These are phyloP conservation scores for Nematolebias whitei DNA, from an alignment of 2,113 vertebrate species.

Conservation along the genomic window DNA sequence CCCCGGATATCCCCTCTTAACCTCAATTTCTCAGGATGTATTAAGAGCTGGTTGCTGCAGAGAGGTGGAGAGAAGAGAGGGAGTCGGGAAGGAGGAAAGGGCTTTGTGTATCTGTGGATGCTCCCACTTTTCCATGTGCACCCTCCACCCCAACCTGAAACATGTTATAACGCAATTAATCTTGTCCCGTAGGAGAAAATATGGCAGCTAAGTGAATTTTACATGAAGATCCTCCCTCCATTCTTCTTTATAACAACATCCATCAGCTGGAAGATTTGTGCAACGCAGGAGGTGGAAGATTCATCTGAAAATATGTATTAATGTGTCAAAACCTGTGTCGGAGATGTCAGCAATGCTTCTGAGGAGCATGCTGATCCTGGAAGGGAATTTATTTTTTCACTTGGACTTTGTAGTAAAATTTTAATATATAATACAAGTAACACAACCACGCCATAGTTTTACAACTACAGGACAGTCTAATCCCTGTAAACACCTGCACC, in stretches of 20 bases:
- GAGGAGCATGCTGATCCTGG: not conserved
- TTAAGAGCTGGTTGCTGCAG: slow-evolving; percentile 78
- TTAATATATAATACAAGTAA: not conserved
- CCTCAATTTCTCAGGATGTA: slow-evolving; percentile 87
- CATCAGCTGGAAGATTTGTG: slow-evolving; percentile 30
- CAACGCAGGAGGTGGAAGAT: slow-evolving; percentile 41
- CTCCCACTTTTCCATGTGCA: slow-evolving; percentile 52
- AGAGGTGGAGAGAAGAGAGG: slow-evolving; percentile 54
- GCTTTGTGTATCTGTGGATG: slow-evolving; percentile 46
- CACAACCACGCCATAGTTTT: not conserved
- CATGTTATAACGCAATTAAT: slow-evolving; percentile 84
- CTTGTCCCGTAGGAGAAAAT: slow-evolving; percentile 78
- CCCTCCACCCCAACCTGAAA: slow-evolving; percentile 74
- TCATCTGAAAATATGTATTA: slow-evolving; percentile 21
- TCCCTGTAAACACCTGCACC: too few relatives aligned
- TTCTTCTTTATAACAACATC: slow-evolving; percentile 58
- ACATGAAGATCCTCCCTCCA: slow-evolving; percentile 82
- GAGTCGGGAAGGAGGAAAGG: slow-evolving; percentile 54
- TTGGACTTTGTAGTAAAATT: not conserved
- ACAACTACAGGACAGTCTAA: too few relatives aligned
- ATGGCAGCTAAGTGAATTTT: slow-evolving; percentile 86
- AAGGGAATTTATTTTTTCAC: not conserved
- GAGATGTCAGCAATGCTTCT: slow-evolving; percentile 10
- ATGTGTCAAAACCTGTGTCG: slow-evolving; percentile 20
- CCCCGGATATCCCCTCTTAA: slow-evolving; percentile 87